These are phyloP conservation scores for Gambusia yucatana DNA, from an alignment of 2,797 vertebrate species.

Conservation along the genomic window DNA sequence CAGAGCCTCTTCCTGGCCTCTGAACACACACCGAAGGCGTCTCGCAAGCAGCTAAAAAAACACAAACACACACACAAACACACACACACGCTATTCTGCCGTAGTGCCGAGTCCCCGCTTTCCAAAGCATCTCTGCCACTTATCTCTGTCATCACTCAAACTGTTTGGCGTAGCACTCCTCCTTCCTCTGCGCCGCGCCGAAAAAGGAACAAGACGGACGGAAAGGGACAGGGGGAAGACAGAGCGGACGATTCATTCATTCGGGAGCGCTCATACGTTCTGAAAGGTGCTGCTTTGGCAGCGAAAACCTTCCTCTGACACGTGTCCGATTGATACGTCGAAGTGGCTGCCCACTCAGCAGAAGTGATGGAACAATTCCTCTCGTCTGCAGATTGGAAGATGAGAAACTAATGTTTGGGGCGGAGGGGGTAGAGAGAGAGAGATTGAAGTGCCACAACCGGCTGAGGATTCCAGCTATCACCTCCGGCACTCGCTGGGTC, in stretches of 20 bases:
- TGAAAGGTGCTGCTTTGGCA: constrained; percentile 77
- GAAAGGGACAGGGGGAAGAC: constrained; percentile 49
- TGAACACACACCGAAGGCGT: constrained; percentile 27
- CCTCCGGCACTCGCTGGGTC: constrained; percentile 34
- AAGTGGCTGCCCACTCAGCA: constrained; percentile 78
- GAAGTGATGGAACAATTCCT: constrained; percentile 67
- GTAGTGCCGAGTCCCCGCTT: constrained; percentile 52
- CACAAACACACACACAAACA: constrained; percentile 25
- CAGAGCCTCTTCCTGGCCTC: constrained; percentile 7
- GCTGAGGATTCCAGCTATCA: constrained; percentile 49
- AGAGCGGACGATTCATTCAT: constrained; percentile 66
- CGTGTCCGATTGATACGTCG: constrained; percentile 73
- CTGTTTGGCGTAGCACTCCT: constrained; percentile 51
- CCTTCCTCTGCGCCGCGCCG: constrained; percentile 33
- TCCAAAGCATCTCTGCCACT: constrained; percentile 77
- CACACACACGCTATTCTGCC: constrained; percentile 40
- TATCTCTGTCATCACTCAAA: constrained; percentile 80
- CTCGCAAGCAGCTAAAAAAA: constrained; percentile 1
- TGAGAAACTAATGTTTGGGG: constrained; percentile 47
- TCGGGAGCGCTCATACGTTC: constrained; percentile 68
- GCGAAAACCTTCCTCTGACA: constrained; percentile 72
- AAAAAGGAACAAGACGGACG: constrained; percentile 51
- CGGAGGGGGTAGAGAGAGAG: constrained; percentile 13
- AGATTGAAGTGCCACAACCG: constrained; percentile 30
- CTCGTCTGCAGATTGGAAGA: constrained; percentile 60